phyloP scores from a whole-genome alignment of 2,888 invertebrate species.

The Penaeus monodon region DNA sequence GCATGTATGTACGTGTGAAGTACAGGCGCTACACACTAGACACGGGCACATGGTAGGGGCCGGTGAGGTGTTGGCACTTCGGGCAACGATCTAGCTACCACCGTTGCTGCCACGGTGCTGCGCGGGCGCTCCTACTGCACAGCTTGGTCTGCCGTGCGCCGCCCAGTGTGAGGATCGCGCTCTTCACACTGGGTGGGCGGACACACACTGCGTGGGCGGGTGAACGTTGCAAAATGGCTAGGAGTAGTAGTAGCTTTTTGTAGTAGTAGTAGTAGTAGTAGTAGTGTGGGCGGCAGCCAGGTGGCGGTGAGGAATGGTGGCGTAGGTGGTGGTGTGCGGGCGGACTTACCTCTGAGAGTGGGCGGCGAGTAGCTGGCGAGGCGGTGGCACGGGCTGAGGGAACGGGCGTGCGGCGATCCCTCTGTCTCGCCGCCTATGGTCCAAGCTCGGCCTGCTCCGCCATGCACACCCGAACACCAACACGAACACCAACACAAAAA shows the following conservation, averaged over 20 bases:
- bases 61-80: too few species aligned
- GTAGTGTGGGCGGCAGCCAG: slow-evolving; percentile 11
- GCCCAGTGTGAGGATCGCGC: too few species aligned
- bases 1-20: too few species aligned
- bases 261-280: background rate
- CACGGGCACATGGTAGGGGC: too few species aligned
- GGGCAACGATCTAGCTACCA: too few species aligned
- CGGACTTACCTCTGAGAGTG: slow-evolving; percentile 42
- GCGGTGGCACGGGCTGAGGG: slow-evolving; percentile 48
- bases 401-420: slow-evolving; percentile 39
- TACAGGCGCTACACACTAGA: too few species aligned
- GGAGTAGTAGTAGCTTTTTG: background rate
- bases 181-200: too few species aligned
- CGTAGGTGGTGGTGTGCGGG: slow-evolving; percentile 11
- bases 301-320: slow-evolving; percentile 1
- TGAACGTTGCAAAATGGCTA: too few species aligned
- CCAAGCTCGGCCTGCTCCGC: slow-evolving; percentile 51
- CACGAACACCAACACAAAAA: background rate
- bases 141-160: too few species aligned
- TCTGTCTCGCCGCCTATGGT: slow-evolving; percentile 56
- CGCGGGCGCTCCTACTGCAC: too few species aligned
- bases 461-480: slow-evolving; percentile 25
- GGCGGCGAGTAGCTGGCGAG: slow-evolving; percentile 51
- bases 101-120: too few species aligned
- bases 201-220: too few species aligned